Conservation (phyloP, 2,113 vertebrate genomes). For the Charina bottae region DNA sequence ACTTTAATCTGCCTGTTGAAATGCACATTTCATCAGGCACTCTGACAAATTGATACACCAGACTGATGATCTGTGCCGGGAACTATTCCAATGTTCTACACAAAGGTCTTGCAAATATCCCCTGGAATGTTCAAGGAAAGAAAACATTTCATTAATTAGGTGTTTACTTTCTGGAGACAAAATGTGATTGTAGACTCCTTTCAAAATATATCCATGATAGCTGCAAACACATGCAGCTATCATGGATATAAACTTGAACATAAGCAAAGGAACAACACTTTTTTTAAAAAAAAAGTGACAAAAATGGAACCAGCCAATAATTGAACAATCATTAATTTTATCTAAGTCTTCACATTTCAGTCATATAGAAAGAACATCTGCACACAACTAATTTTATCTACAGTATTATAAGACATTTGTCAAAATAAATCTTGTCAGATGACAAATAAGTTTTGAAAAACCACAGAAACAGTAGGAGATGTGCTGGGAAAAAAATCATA, state of each 20-base stretch:
- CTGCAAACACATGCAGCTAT: not conserved
- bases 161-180: not conserved
- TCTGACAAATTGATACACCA: not conserved
- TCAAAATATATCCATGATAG: no score
- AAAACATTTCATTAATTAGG: not conserved
- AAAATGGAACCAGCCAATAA: conserved; percentile 3
- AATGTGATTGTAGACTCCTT: not conserved
- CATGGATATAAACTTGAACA: not conserved
- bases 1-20: not conserved
- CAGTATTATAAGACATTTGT: not conserved
- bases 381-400: conserved; percentile 9
- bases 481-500: not conserved
- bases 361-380: conserved; percentile 2
- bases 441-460: conserved; percentile 11
- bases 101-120: conserved; percentile 1
- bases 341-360: conserved; percentile 10
- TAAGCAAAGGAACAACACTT: not conserved
- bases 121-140: not conserved
- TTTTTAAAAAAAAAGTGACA: not conserved
- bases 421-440: conserved; percentile 1
- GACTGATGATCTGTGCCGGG: not conserved
- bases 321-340: not conserved
- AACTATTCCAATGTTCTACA: not conserved
- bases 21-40: not conserved
- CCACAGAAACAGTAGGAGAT: not conserved